Percentiles rank a stretch among this genome's conserved stretches.
phyloP scores from a whole-genome alignment of 1,140 invertebrate species.

The Heliconius himera region DNA sequence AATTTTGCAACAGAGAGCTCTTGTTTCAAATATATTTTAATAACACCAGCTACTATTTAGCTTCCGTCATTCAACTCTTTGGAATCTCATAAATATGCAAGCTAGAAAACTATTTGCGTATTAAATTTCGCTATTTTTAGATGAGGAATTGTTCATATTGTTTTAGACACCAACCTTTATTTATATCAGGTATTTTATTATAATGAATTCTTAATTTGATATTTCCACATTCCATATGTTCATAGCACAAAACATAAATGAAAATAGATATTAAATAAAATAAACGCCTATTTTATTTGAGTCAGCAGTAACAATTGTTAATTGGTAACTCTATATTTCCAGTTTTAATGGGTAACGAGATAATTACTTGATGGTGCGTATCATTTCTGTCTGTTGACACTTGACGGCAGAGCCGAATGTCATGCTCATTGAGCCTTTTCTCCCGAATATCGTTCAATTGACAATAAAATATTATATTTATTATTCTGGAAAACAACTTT shows the following conservation, averaged over 20 bases:
- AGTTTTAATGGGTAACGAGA: slow-evolving; percentile 42
- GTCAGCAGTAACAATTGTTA: slow-evolving; percentile 36
- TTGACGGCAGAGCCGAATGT: slow-evolving; percentile 25
- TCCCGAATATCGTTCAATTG: slow-evolving; percentile 17
- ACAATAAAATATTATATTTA: slow-evolving; percentile 20
- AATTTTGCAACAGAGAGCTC: not conserved
- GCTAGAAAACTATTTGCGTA: slow-evolving; percentile 54
- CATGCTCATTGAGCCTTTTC: slow-evolving; percentile 28
- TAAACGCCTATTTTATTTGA: not conserved
- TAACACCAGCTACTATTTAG: slow-evolving; percentile 50
- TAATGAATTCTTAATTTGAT: not conserved
- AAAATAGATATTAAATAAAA: not conserved
- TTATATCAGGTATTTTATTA: not conserved
- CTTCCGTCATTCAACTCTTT: slow-evolving; percentile 67
- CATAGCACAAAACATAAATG: not conserved
- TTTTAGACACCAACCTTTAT: not conserved
- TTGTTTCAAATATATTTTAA: slow-evolving; percentile 12
- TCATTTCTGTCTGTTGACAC: slow-evolving; percentile 36
- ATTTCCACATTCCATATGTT: not conserved
- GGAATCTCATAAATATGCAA: slow-evolving; percentile 71
- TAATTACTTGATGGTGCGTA: slow-evolving; percentile 47
- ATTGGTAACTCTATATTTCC: slow-evolving; percentile 52
- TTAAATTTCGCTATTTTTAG: slow-evolving; percentile 62
- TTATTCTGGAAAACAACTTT: not conserved
- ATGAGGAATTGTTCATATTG: slow-evolving; percentile 22